Evolutionary conservation across 2,113 vertebrate genomes (phyloP), one percentile per base, ranked within the genome.

Genomic region (Australoheros scitulus): DNA sequence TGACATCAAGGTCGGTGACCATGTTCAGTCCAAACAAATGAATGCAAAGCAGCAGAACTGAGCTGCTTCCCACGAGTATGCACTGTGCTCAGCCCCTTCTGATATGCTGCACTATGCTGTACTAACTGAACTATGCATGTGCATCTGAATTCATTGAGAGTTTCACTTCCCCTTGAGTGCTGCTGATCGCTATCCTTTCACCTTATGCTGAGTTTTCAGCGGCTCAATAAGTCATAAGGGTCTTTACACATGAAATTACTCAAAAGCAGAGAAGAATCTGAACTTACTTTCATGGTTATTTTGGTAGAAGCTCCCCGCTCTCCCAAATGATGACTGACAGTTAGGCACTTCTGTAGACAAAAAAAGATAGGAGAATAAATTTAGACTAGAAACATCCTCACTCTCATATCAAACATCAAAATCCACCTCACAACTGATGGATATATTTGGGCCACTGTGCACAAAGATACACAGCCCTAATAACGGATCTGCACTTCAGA

Each of bases 261-360:
- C 15, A 72, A 72, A 58, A 72, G 24, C 14, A 64, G 22, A 41
- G 50, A 32, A 56, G 22, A 22, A 61, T 10, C 1, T 15, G 8
- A 20, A 93, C 96, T 97, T 95, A 99, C 98, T 94, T 2, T 99
- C 98, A 79, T 96, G 97, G 94, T 94, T 96, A 87, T 94, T 96
- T 83, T 97, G 97, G 95, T 97, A 99, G 94, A 97, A 96, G 0
- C 95, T 96, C 47, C 95, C 95, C 55, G 95, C 95, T 93, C 96
- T 96, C 89, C 97, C 95, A 85, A 97, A 99, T 0, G 97, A 96
- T 38, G 97, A 98, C 95, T 98, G 97, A 94, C 98, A 99, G 92
- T 97, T 98, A 95, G 98, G 98, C 97, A 99, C 97, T 97, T 99
- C 98, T 99, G 96, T 38, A 91, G 95, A 90, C 32, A 95, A 82